Conservation (phyloP, 2,888 invertebrate species). For the Perizoma affinitatum region DNA sequence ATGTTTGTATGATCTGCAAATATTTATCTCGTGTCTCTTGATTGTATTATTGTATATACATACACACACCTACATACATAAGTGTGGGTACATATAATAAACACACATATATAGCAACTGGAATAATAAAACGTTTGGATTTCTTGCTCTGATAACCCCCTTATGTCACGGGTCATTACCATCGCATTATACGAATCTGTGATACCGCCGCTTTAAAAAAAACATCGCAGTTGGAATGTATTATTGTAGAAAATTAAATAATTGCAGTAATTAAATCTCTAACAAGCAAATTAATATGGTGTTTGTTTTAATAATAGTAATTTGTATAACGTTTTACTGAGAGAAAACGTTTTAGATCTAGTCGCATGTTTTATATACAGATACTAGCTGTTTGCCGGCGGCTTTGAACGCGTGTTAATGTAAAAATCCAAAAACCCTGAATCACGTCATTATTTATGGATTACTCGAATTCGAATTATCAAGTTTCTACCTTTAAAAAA, state of each 20-base stretch:
- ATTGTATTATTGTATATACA: too few relatives aligned
- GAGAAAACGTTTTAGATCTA: neutral
- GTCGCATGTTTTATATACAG: too few relatives aligned
- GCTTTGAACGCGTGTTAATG: too few relatives aligned
- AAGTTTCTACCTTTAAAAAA: too few relatives aligned
- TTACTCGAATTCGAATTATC: too few relatives aligned
- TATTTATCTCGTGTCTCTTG: too few relatives aligned
- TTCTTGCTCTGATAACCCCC: slow-evolving; percentile 50
- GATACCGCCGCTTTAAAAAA: slow-evolving; percentile 30
- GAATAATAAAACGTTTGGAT: slow-evolving; percentile 32
- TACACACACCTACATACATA: neutral
- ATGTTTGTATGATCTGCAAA: too few relatives aligned
- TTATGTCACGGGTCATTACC: slow-evolving; percentile 52
- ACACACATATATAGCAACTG: slow-evolving; percentile 34
- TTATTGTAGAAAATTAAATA: slow-evolving; percentile 12
- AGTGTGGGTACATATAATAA: slow-evolving; percentile 17
- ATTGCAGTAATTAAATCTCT: slow-evolving; percentile 21
- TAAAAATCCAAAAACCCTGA: too few relatives aligned
- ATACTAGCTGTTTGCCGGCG: too few relatives aligned
- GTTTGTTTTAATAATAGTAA: neutral
- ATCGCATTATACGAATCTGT: slow-evolving; percentile 31
- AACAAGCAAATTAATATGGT: neutral
- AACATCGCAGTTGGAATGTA: slow-evolving; percentile 23
- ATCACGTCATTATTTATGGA: too few relatives aligned
- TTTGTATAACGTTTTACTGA: neutral